Conservation (phyloP, 1,140 invertebrate genomes). For the Scylla paramamosain region DNA sequence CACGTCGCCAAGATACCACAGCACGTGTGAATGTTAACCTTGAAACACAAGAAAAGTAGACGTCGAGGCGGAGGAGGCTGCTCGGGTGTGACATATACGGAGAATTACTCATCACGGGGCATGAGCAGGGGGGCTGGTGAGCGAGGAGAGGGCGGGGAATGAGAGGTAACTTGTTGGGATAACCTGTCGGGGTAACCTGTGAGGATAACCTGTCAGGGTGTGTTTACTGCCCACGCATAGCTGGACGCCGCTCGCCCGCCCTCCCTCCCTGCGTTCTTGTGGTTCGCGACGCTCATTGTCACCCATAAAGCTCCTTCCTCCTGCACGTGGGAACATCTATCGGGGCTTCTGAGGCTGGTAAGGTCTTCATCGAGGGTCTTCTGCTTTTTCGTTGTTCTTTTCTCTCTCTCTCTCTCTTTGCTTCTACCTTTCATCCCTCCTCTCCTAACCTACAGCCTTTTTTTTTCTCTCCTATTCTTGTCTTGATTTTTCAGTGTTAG, state of each 20-base stretch:
- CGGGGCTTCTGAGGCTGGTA: neutral
- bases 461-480: too few relatives aligned
- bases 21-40: too few relatives aligned
- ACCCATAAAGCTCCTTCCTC: slow-evolving; percentile 10
- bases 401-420: too few relatives aligned
- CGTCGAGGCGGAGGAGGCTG: too few relatives aligned
- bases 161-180: neutral
- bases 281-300: neutral
- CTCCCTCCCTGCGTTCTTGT: neutral
- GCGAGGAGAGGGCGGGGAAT: neutral
- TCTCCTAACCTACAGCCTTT: too few relatives aligned
- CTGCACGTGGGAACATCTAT: neutral
- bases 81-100: too few relatives aligned
- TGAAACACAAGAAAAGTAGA: too few relatives aligned
- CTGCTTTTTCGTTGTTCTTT: too few relatives aligned
- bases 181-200: too few relatives aligned
- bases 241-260: neutral
- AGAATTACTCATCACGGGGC: neutral
- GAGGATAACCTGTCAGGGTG: neutral
- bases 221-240: neutral
- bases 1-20: too few relatives aligned
- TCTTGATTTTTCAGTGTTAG: too few relatives aligned
- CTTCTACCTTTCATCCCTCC: too few relatives aligned
- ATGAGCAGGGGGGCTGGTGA: neutral
- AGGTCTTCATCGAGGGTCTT: neutral